phyloP scores from a whole-genome alignment of 2,113 vertebrate species.

The Hylia prasina region DNA sequence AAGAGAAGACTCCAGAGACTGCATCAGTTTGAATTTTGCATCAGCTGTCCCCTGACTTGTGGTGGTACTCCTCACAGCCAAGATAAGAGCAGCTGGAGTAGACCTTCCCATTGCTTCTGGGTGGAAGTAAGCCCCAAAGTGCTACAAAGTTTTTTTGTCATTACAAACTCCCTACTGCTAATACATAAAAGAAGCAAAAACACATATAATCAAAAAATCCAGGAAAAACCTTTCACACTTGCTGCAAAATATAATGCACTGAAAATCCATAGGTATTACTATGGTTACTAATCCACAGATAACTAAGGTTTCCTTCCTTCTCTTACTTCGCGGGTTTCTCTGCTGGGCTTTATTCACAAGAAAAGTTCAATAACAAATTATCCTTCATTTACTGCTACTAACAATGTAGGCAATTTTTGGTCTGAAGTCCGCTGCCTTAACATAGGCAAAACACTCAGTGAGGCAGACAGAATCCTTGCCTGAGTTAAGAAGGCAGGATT shows the following conservation, averaged over 20 bases:
- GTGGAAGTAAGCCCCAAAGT: not conserved
- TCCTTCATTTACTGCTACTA: slow-evolving; percentile 12
- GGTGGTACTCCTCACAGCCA: not conserved
- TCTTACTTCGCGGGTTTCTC: not conserved
- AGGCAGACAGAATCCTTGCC: not conserved
- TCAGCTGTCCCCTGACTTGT: not conserved
- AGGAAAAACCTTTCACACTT: not conserved
- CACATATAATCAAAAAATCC: not conserved
- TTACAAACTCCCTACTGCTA: not conserved
- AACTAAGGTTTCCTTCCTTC: not conserved
- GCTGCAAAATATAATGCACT: not conserved
- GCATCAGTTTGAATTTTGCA: not conserved
- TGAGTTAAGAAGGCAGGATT: not conserved
- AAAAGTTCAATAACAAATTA: slow-evolving; percentile 40
- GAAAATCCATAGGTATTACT: slow-evolving; percentile 14
- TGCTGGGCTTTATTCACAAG: not conserved
- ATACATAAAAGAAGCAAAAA: not conserved
- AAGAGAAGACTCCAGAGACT: not conserved
- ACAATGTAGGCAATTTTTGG: not conserved
- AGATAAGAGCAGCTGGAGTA: not conserved
- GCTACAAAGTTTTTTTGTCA: not conserved
- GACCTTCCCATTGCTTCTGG: not conserved
- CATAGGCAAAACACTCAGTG: not conserved
- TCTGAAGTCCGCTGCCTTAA: not conserved
- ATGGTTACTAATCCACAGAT: slow-evolving; percentile 12